Evolutionary conservation across 2,888 invertebrate species (phyloP), one percentile per base, ranked within the genome.

Genomic region (Schizaphis graminum): DNA sequence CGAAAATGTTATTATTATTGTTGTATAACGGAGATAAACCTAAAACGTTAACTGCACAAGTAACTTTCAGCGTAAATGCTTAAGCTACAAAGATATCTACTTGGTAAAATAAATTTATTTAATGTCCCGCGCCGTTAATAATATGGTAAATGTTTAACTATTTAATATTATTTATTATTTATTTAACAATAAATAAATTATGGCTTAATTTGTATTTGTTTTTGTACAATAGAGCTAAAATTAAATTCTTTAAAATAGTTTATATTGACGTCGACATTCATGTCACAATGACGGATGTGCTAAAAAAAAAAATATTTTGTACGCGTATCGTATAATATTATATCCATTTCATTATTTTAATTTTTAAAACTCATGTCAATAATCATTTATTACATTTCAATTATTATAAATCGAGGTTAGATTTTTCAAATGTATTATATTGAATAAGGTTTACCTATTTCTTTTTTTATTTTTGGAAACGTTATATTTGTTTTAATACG

Each of bases 381-480:
- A 35, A 77, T 77, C 1, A 77, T 77, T 77, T 77, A 35, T 35
- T 16, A 35, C 7, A 2, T 16, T 35, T 13, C 1, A 77, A 77
- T n/a, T 67, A n/a, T 28, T n/a, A 13, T n/a, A n/a, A n/a, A 67
- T 67, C n/a, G 2, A 61, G 61, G 11, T n/a, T 28, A 28, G 1
- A 28, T 28, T 28, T 61, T 28, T 24, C 11, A 61, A 61, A 61
- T 61, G 10, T 10, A 26, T 10, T 10, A 61, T 61, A 67, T 67
- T 4, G 13, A 67, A 4, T 4, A n/a, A n/a, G 11, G 11, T n/a
- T n/a, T 67, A 67, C 4, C 4, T 4, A 44, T n/a, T 67, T 67
- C 4, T 13, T 67, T 0, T 13, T n/a, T n/a, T n/a, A n/a, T n/a
- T n/a, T 3, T n/a, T 1, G 7, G 3, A n/a, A n/a, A 67, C 10